Conservation (phyloP, 23 tunicate species). For the Halocynthia roretzi region DNA sequence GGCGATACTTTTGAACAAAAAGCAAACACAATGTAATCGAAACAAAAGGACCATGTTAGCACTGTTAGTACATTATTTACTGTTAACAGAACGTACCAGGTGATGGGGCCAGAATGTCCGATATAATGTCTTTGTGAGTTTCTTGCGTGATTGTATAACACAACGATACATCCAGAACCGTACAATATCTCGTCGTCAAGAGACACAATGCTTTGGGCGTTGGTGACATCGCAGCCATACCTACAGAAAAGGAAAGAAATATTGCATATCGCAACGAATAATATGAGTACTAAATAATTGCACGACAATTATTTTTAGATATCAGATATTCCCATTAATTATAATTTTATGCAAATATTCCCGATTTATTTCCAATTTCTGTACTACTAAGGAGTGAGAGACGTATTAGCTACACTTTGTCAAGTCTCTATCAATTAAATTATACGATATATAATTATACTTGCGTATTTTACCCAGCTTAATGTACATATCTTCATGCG, state of each 20-base stretch:
- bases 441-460: too few relatives aligned
- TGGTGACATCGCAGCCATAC: constrained; percentile 55
- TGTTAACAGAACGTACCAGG: constrained; percentile 22
- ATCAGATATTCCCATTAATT: too few relatives aligned
- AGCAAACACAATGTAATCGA: not conserved
- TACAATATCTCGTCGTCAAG: constrained; percentile 48
- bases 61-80: not conserved
- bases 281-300: too few relatives aligned
- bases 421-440: too few relatives aligned
- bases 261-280: too few relatives aligned
- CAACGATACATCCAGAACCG: constrained; percentile 47
- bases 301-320: too few relatives aligned
- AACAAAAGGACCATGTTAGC: not conserved
- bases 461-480: too few relatives aligned
- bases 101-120: constrained; percentile 52
- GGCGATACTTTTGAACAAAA: not conserved
- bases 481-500: too few relatives aligned
- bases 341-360: too few relatives aligned
- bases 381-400: too few relatives aligned
- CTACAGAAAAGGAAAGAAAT: not conserved
- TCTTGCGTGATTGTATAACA: constrained; percentile 48
- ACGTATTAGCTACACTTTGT: too few relatives aligned
- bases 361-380: too few relatives aligned
- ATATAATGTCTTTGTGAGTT: constrained; percentile 54
- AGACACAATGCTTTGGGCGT: constrained; percentile 35